These are phyloP conservation scores for Otolemur garnettii DNA, from an alignment of 2,113 vertebrate genomes.

Conservation along the genomic window DNA sequence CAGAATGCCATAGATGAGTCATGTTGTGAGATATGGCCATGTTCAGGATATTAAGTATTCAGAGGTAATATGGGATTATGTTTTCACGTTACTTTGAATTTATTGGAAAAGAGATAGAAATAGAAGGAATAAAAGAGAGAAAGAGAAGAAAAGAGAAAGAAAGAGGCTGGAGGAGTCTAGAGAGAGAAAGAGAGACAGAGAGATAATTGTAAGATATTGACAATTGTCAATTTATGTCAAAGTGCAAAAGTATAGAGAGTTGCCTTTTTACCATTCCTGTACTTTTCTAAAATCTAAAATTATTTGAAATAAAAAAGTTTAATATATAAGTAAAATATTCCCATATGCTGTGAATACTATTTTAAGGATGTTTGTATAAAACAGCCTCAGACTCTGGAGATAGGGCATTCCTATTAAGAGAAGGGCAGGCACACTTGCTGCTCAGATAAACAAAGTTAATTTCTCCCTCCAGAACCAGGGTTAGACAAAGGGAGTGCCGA, in stretches of 20 bases:
- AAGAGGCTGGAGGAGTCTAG: neutral
- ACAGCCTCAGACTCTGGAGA: neutral
- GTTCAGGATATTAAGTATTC: neutral
- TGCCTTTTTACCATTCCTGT: neutral
- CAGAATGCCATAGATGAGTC: neutral
- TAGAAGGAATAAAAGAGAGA: neutral
- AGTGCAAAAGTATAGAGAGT: neutral
- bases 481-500: neutral
- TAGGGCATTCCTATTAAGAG: neutral
- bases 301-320: neutral
- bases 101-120: neutral
- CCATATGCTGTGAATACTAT: neutral
- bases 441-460: neutral
- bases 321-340: neutral
- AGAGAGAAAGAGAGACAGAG: neutral
- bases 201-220: neutral
- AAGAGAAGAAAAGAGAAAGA: neutral
- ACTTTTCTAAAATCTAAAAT: neutral
- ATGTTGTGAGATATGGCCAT: neutral
- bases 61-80: neutral
- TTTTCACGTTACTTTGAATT: neutral
- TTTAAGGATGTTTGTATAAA: neutral
- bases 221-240: neutral
- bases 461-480: neutral
- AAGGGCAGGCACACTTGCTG: neutral